Percentiles rank a stretch among this genome's conserved stretches.
These are phyloP conservation scores for Silurus glanis DNA, from an alignment of 2,113 vertebrate species.

Conservation along the genomic window DNA sequence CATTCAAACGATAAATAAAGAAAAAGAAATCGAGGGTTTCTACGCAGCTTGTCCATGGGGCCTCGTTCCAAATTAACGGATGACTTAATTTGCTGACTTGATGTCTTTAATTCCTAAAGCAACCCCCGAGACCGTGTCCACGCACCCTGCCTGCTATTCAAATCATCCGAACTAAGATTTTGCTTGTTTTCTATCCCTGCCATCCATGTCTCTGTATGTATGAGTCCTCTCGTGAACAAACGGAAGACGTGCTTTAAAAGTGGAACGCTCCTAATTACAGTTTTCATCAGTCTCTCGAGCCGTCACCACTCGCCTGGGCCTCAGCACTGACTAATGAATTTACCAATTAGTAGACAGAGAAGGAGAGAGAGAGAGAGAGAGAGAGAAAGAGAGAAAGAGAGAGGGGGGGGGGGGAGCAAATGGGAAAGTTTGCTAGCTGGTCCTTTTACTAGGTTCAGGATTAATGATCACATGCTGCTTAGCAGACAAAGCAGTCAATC, in stretches of 20 bases:
- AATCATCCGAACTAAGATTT: background rate
- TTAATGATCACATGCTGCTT: slow-evolving; percentile 25
- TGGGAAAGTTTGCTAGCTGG: background rate
- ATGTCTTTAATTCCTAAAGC: background rate
- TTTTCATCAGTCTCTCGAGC: slow-evolving; percentile 11
- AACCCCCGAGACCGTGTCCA: background rate
- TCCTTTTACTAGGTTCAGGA: slow-evolving; percentile 6
- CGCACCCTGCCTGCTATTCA: background rate
- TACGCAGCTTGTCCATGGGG: background rate
- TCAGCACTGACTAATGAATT: slow-evolving; percentile 38
- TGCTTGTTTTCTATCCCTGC: background rate
- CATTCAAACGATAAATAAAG: background rate
- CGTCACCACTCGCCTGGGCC: background rate
- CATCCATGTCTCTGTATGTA: background rate
- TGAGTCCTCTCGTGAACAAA: slow-evolving; percentile 24
- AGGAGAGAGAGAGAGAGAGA: slow-evolving; percentile 1
- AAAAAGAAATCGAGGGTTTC: background rate
- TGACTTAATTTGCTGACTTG: background rate
- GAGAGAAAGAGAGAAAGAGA: background rate
- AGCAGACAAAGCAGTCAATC: slow-evolving; percentile 12
- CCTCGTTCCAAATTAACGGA: background rate
- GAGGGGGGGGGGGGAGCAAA: background rate
- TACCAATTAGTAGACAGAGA: slow-evolving; percentile 22
- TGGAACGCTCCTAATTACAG: slow-evolving; percentile 44
- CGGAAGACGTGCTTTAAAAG: slow-evolving; percentile 32